These are phyloP conservation scores for Passer domesticus DNA, from an alignment of 2,113 vertebrate genomes.

Conservation along the genomic window DNA sequence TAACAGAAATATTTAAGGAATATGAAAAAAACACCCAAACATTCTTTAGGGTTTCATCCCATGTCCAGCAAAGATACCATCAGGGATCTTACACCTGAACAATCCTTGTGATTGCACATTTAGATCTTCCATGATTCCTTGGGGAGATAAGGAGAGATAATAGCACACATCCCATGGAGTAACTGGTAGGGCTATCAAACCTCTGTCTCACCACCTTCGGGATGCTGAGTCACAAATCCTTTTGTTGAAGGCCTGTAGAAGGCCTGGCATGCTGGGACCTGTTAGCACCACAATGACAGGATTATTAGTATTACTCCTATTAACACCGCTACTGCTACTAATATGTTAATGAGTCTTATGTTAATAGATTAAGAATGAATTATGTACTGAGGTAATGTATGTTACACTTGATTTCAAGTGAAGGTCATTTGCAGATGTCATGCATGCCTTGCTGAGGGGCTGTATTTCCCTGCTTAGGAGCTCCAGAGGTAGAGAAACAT, in stretches of 20 bases:
- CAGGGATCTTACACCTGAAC: background rate
- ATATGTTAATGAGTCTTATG: slow-evolving; percentile 49
- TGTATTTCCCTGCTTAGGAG: background rate
- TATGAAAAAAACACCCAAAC: background rate
- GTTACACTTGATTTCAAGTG: slow-evolving; percentile 1
- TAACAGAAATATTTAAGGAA: background rate
- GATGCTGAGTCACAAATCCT: slow-evolving; percentile 9
- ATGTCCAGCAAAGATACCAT: background rate
- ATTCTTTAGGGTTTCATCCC: background rate
- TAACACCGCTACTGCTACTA: background rate
- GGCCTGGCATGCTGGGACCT: background rate
- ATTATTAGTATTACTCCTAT: background rate
- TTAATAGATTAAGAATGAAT: slow-evolving; percentile 55
- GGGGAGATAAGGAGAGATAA: background rate
- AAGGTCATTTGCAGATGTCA: slow-evolving; percentile 19
- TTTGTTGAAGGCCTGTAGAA: background rate
- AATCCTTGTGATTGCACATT: background rate
- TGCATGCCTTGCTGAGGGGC: background rate
- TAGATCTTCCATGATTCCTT: background rate
- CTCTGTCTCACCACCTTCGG: background rate
- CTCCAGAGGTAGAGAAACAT: background rate
- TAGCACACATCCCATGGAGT: background rate
- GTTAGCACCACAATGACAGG: background rate
- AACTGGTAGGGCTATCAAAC: background rate
- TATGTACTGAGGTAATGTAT: background rate